Conservation (phyloP, 2,888 invertebrate genomes). For the Pegoplata infirma region DNA sequence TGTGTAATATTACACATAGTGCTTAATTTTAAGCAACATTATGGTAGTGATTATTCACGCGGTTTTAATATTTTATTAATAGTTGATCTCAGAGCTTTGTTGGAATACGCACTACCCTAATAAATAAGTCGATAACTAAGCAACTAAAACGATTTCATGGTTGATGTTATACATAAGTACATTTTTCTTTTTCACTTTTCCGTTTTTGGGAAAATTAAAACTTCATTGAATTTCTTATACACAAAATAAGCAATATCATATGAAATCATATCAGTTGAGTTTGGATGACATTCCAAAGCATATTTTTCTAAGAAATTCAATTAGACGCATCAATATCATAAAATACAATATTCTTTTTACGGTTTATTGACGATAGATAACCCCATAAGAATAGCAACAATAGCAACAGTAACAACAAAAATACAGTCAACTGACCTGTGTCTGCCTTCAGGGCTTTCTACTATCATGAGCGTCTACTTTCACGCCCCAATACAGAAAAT, state of each 20-base stretch:
- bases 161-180: conserved; percentile 14
- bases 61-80: too few relatives aligned
- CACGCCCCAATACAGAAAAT: neutral
- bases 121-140: too few relatives aligned
- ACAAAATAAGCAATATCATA: too few relatives aligned
- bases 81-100: too few relatives aligned
- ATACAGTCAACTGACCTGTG: neutral
- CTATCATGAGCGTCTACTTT: neutral
- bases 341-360: neutral
- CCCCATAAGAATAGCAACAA: neutral
- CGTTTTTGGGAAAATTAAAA: neutral
- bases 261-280: conserved; percentile 5
- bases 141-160: conserved; percentile 31
- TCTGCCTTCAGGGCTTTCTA: neutral
- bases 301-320: conserved; percentile 33
- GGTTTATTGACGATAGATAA: neutral
- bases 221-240: conserved; percentile 31
- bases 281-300: conserved; percentile 11
- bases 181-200: neutral
- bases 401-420: neutral
- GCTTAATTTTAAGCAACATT: too few relatives aligned
- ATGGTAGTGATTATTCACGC: too few relatives aligned
- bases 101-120: too few relatives aligned
- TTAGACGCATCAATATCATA: conserved; percentile 8
- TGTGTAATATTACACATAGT: too few relatives aligned